Conservation (phyloP, 2,797 vertebrate species). For the Falco biarmicus region DNA sequence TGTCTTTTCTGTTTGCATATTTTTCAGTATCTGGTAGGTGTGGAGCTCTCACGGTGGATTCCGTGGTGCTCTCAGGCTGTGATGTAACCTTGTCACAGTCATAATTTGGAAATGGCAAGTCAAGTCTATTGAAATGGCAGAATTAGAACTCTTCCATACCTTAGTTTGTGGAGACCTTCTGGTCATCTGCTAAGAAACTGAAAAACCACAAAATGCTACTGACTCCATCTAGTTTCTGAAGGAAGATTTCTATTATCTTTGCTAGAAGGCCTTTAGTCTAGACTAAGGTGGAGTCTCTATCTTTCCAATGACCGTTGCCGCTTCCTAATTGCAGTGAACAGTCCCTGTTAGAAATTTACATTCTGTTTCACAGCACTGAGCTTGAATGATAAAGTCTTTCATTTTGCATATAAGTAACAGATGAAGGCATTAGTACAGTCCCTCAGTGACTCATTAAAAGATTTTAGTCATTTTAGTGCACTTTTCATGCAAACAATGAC, state of each 20-base stretch:
- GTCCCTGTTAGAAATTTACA: background rate
- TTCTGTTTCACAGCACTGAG: background rate
- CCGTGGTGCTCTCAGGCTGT: rapidly evolving
- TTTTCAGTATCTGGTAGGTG: background rate
- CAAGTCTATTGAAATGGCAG: background rate
- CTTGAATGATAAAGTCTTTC: background rate
- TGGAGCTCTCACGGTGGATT: background rate
- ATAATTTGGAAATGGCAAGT: background rate
- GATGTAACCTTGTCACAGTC: background rate
- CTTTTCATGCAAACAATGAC: background rate
- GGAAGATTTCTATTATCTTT: background rate
- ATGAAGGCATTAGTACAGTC: constrained; percentile 27
- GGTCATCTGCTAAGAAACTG: background rate
- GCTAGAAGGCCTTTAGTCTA: background rate
- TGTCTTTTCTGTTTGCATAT: background rate
- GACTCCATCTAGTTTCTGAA: background rate
- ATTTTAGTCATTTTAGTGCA: constrained; percentile 5
- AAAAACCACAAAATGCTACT: background rate
- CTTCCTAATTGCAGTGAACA: background rate
- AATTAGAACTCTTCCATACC: background rate
- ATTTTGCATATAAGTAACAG: background rate
- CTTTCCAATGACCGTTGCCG: background rate
- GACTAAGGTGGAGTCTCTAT: background rate
- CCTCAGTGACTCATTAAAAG: constrained; percentile 49
- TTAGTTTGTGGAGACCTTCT: background rate